These are phyloP conservation scores for Rhingia campestris DNA, from an alignment of 2,888 invertebrate genomes.

Conservation along the genomic window DNA sequence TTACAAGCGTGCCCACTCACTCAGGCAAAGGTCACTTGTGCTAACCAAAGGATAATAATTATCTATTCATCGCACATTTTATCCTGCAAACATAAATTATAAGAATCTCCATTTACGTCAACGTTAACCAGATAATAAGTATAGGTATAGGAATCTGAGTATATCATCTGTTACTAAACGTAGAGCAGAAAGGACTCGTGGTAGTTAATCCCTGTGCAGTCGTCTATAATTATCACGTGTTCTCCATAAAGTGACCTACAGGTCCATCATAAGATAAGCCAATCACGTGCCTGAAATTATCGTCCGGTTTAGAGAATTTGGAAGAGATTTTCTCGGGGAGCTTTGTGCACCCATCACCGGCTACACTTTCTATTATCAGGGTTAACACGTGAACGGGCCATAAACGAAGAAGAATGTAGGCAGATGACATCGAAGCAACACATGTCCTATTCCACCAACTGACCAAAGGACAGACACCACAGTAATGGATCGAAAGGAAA, in stretches of 20 bases:
- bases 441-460: conserved; percentile 19
- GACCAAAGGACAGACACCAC: background rate
- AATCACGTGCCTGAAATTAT: conserved; percentile 52
- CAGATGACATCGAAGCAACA: conserved; percentile 37
- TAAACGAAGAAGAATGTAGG: background rate
- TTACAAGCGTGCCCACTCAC: background rate
- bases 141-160: conserved; percentile 10
- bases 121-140: conserved; percentile 37
- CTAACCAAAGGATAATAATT: background rate
- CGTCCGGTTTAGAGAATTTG: conserved; percentile 28
- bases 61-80: conserved; percentile 34
- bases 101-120: conserved; percentile 13
- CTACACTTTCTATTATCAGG: background rate
- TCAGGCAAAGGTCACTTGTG: background rate
- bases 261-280: background rate
- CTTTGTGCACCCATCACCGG: background rate
- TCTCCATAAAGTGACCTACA: conserved; percentile 16
- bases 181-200: background rate
- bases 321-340: conserved; percentile 14
- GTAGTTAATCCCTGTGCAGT: conserved; percentile 23
- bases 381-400: conserved; percentile 28
- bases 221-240: conserved; percentile 39
- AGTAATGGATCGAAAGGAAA: background rate
- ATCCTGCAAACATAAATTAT: conserved; percentile 20
- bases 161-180: background rate